Evolutionary conservation across 2,888 invertebrate genomes (phyloP).

Genomic region (Acanthosepion lycidas): DNA sequence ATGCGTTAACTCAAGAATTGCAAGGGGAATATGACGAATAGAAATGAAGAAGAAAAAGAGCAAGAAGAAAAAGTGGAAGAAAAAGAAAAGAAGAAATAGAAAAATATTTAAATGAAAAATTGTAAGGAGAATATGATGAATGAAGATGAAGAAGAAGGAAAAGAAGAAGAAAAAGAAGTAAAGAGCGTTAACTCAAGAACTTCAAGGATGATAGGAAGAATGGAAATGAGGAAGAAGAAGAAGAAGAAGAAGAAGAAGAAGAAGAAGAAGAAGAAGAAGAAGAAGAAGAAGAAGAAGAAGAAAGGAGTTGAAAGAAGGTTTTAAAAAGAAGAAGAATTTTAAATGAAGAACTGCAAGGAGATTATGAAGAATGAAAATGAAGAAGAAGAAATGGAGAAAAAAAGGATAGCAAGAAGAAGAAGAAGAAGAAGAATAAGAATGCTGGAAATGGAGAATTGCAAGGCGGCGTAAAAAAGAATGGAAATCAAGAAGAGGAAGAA

Average conservation of each 20-base stretch:
- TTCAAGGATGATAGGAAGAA: background rate
- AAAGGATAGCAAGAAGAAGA: background rate
- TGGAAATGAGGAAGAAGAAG: background rate
- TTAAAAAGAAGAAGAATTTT: background rate
- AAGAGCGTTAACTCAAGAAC: no score
- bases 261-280: background rate
- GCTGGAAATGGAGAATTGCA: background rate
- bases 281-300: background rate
- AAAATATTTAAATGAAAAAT: background rate
- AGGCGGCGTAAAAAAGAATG: background rate
- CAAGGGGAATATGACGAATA: background rate
- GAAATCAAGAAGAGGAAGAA: background rate
- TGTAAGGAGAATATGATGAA: background rate
- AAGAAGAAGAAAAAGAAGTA: background rate
- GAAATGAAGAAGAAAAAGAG: background rate
- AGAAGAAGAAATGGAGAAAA: background rate
- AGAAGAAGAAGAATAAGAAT: background rate
- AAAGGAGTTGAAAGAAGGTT: background rate
- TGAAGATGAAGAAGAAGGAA: background rate
- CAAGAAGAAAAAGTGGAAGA: background rate
- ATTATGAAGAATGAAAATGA: background rate
- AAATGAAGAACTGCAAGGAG: background rate
- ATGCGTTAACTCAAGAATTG: no score
- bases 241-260: background rate
- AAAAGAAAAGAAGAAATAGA: background rate